Base-by-base conservation (phyloP, 2,888 invertebrate species). In the Diaperis boleti region DNA sequence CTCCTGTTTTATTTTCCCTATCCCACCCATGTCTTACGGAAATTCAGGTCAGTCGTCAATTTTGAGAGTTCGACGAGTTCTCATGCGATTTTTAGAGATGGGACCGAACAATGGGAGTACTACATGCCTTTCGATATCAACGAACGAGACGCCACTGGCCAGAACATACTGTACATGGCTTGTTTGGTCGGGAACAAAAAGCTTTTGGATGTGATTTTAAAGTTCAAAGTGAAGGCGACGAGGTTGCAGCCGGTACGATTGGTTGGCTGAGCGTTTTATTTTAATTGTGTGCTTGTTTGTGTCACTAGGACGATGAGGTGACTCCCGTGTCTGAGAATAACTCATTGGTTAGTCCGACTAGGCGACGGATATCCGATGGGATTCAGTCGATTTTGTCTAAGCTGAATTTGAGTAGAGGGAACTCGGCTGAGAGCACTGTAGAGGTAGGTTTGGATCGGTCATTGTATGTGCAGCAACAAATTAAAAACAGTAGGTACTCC, bases 41-140 rank as follows among this genome's bases (percentile, higher is more conserved):
- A 86, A 74, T 90, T 85, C 73, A 83, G 82, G 86, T 85, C 3
- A 17, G 7, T 11, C 15, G 10, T 7, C 11, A 11, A 5, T 18
- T 18, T 14, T 20, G 5, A 13, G 11, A 37, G 4, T n/a, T n/a
- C n/a, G n/a, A n/a, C n/a, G n/a, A n/a, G n/a, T n/a, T n/a, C n/a
- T n/a, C n/a, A n/a, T n/a, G n/a, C n/a, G n/a, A 33, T 37, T 35
- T 33, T 3, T 81, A 89, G 90, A 57, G 93, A 94, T 77, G 83
- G 85, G 26, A 84, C 87, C 1, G 91, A 91, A 11, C 86, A 89
- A 56, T 92, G 89, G 86, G 92, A 94, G 78, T 98, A 94, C 83
- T 86, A 87, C 15, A 87, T 92, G 80, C 90, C 96, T n/a, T 95
- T 96, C 78, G 96, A 98, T 82, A 87, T 97, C 45, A 98, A 98